These are phyloP conservation scores for Daboia siamensis DNA, from an alignment of 2,113 vertebrate species.

Conservation along the genomic window DNA sequence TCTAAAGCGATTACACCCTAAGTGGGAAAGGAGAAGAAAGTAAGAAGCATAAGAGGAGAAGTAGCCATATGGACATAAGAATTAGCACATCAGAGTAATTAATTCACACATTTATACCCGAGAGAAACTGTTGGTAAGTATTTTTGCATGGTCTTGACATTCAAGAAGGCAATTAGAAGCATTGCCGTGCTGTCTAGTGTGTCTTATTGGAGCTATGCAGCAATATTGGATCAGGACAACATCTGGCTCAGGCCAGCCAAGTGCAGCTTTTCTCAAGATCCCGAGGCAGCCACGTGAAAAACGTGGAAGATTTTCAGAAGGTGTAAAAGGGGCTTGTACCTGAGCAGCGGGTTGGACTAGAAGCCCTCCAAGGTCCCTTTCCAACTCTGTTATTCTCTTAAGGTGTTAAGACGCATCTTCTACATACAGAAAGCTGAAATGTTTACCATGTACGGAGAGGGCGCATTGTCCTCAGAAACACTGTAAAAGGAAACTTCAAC, in stretches of 20 bases:
- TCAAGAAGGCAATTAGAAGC: background rate
- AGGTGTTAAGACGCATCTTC: background rate
- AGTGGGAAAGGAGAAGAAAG: conserved; percentile 4
- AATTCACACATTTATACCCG: conserved; percentile 10
- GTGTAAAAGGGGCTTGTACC: background rate
- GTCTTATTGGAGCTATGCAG: background rate
- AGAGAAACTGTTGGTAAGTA: background rate
- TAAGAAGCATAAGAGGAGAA: conserved; percentile 41
- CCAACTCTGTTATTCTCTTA: background rate
- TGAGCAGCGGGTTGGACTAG: background rate
- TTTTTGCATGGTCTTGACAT: background rate
- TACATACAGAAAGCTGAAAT: background rate
- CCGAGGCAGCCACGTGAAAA: background rate
- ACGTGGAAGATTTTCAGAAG: background rate
- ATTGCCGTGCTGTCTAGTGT: background rate
- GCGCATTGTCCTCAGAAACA: conserved; percentile 96
- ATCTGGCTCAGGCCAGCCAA: background rate
- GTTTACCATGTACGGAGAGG: conserved; percentile 96
- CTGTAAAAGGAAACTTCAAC: conserved; percentile 98
- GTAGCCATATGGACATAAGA: conserved; percentile 31
- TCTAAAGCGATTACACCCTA: conserved; percentile 98
- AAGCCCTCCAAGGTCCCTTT: background rate
- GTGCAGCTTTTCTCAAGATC: background rate
- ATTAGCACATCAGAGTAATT: conserved; percentile 33
- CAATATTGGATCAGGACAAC: background rate